Percentiles rank a stretch among this genome's conserved stretches.
Evolutionary conservation across 2,113 vertebrate species (phyloP).

Genomic region (Oxyruncus cristatus): DNA sequence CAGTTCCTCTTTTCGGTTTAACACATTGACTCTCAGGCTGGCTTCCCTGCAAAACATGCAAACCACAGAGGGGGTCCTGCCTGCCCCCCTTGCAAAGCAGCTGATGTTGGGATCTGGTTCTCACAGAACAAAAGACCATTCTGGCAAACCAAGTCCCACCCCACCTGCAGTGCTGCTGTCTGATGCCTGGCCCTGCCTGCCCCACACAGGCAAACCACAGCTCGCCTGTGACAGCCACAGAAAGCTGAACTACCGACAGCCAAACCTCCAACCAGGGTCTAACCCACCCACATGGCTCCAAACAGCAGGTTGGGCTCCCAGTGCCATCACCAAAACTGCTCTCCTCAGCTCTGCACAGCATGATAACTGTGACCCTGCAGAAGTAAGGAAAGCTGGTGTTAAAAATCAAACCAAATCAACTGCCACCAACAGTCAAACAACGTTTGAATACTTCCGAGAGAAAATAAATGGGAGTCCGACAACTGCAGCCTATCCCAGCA

Average conservation of each 20-base stretch:
- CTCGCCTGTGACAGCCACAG: fast-evolving
- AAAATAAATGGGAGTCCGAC: not conserved
- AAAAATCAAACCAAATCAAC: not conserved
- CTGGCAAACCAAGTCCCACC: not conserved
- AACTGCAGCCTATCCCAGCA: not conserved
- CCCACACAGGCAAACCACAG: not conserved
- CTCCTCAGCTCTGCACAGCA: fast-evolving
- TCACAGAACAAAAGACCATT: not conserved
- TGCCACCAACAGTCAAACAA: not conserved
- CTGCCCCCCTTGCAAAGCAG: not conserved
- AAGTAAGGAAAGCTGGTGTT: not conserved
- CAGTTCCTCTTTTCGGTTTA: constrained; percentile 46
- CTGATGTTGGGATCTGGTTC: not conserved
- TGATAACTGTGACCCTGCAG: not conserved
- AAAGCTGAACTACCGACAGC: not conserved
- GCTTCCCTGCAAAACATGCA: not conserved
- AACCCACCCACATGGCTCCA: fast-evolving
- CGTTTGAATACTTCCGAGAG: not conserved
- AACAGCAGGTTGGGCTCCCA: fast-evolving
- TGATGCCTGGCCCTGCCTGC: not conserved
- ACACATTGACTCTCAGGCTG: not conserved
- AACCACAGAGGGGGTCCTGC: not conserved
- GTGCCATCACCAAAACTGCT: not conserved
- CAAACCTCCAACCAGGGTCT: not conserved
- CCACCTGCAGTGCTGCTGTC: not conserved